Percentiles rank a stretch among this genome's conserved stretches.
Evolutionary conservation across 2,888 invertebrate genomes (phyloP).

Genomic region (Himalopsyche tibetana): DNA sequence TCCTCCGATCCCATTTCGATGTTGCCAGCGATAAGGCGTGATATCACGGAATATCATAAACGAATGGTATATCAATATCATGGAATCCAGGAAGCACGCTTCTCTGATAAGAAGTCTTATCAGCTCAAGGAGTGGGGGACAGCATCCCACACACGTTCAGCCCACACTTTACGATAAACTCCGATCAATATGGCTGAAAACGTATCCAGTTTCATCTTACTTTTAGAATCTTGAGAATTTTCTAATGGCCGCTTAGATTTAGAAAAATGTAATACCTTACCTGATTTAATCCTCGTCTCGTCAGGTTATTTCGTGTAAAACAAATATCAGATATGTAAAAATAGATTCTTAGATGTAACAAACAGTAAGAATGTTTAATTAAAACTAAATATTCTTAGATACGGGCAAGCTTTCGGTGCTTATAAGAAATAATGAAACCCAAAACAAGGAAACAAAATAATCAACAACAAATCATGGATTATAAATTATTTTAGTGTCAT

Average conservation of each 20-base stretch:
- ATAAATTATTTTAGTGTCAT: too few relatives aligned
- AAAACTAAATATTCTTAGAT: too few relatives aligned
- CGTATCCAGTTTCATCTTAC: slow-evolving; percentile 24
- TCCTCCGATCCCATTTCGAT: not conserved
- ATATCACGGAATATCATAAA: slow-evolving; percentile 29
- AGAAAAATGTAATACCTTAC: not conserved
- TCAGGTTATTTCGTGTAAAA: too few relatives aligned
- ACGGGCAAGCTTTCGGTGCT: too few relatives aligned
- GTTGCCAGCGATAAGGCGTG: not conserved
- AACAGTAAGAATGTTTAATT: too few relatives aligned
- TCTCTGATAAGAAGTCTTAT: slow-evolving; percentile 13
- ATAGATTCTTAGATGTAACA: too few relatives aligned
- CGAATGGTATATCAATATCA: slow-evolving; percentile 43
- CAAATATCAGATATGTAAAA: too few relatives aligned
- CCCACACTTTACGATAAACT: slow-evolving; percentile 35
- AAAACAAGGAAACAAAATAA: too few relatives aligned
- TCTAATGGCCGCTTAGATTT: not conserved
- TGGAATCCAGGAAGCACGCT: slow-evolving; percentile 43
- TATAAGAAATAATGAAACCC: too few relatives aligned
- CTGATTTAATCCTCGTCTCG: not conserved
- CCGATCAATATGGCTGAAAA: slow-evolving; percentile 35
- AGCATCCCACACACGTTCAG: slow-evolving; percentile 38
- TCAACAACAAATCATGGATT: too few relatives aligned
- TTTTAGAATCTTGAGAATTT: slow-evolving; percentile 20
- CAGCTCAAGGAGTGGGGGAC: slow-evolving; percentile 4